Percentiles rank a stretch among this genome's conserved stretches.
Conservation (phyloP, 2,888 invertebrate species). For the Osedax frankpressi region DNA sequence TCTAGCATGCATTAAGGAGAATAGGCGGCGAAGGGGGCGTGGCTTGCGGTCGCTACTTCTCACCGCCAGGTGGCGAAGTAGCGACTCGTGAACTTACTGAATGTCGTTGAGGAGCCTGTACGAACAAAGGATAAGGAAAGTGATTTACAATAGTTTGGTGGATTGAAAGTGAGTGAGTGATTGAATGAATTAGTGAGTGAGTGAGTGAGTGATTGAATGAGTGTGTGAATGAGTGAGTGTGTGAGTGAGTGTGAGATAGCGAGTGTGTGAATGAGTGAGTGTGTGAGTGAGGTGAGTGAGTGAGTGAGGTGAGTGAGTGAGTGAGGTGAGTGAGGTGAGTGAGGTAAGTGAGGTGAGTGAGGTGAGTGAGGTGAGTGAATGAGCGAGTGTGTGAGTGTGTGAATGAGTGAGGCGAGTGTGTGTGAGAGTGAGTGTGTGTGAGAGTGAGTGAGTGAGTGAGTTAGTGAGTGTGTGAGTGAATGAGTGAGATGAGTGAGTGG, state of each 20-base stretch:
- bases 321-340: background rate
- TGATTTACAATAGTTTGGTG: too few relatives aligned
- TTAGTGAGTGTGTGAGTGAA: too few relatives aligned
- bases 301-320: background rate
- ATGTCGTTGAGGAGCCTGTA: constrained; percentile 27
- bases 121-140: background rate
- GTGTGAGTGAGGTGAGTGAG: background rate
- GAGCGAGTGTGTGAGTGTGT: too few relatives aligned
- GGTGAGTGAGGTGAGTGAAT: too few relatives aligned
- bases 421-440: too few relatives aligned
- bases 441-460: too few relatives aligned
- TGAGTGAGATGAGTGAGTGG: too few relatives aligned
- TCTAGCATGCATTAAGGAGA: too few relatives aligned
- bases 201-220: background rate
- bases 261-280: background rate
- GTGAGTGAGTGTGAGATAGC: background rate
- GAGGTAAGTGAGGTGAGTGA: background rate
- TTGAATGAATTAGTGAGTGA: background rate
- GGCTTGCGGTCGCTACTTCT: background rate
- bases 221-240: background rate
- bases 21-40: too few relatives aligned
- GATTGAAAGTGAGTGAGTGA: background rate
- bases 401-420: too few relatives aligned
- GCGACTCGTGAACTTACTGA: constrained; percentile 26
- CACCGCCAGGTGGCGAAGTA: background rate